phyloP scores from a whole-genome alignment of 2,888 invertebrate species.

The Muschampia plurimacula region DNA sequence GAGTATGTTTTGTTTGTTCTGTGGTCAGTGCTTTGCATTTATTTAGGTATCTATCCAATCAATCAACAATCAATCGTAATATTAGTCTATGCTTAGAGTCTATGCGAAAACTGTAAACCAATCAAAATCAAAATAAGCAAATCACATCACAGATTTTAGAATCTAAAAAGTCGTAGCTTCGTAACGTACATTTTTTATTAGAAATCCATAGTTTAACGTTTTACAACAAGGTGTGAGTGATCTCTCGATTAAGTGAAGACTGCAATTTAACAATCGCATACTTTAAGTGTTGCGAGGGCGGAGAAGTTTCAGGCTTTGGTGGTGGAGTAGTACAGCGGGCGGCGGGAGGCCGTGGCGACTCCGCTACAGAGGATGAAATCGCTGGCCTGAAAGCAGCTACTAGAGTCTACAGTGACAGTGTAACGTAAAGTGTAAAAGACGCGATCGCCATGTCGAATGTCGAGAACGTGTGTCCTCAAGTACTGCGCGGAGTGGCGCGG shows the following conservation, averaged over 20 bases:
- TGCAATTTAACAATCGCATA: neutral
- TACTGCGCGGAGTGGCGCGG: conserved; percentile 93
- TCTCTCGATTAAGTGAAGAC: neutral
- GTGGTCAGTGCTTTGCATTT: no score
- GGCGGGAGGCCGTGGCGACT: conserved; percentile 77
- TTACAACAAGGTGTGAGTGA: neutral
- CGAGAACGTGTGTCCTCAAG: conserved; percentile 98
- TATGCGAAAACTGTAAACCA: no score
- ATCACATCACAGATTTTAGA: no score
- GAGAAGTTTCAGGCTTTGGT: neutral
- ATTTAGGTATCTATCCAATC: no score
- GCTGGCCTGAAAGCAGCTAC: conserved; percentile 15
- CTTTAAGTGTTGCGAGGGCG: neutral
- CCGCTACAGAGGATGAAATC: conserved; percentile 25
- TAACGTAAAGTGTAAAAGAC: conserved; percentile 10
- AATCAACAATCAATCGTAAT: no score
- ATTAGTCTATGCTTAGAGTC: no score
- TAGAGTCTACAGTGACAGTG: neutral
- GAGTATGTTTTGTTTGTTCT: no score
- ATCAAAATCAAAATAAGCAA: no score
- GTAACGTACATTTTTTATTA: neutral
- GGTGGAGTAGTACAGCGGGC: conserved; percentile 20
- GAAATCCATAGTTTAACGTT: no score
- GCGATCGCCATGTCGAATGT: conserved; percentile 90
- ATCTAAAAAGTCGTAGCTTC: neutral